These are phyloP conservation scores for Aleiodes testaceus DNA, from an alignment of 2,888 invertebrate genomes.

Conservation along the genomic window DNA sequence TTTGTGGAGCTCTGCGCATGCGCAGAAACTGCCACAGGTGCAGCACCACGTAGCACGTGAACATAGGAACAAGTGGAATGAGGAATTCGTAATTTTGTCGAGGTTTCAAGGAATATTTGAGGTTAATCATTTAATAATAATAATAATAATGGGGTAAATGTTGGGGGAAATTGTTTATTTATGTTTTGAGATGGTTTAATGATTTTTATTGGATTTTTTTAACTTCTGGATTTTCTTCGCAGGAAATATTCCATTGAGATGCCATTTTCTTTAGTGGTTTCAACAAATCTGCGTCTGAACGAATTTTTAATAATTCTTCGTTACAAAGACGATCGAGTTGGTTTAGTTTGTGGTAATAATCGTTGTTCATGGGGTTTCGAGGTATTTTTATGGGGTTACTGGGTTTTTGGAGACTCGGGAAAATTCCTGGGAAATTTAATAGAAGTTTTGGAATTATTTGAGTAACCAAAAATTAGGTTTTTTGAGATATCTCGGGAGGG, in stretches of 20 bases:
- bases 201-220: not conserved
- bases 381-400: slow-evolving; percentile 50
- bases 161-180: not conserved
- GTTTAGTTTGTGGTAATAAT: slow-evolving; percentile 68
- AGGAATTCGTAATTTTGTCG: too few species aligned
- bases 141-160: too few species aligned
- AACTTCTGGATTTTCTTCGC: not conserved
- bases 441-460: too few species aligned
- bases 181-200: not conserved
- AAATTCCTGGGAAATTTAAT: too few species aligned
- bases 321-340: slow-evolving; percentile 73
- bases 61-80: too few species aligned
- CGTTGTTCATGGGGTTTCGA: slow-evolving; percentile 67
- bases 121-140: too few species aligned
- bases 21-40: not conserved
- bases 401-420: not conserved
- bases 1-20: not conserved
- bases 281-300: slow-evolving; percentile 67
- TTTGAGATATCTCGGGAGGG: too few species aligned
- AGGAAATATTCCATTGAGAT: slow-evolving; percentile 64
- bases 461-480: too few species aligned
- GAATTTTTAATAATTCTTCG: slow-evolving; percentile 69
- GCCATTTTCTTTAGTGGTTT: slow-evolving; percentile 69
- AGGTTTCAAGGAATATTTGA: too few species aligned
- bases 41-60: too few species aligned